A percentile compares a stretch with the other conserved stretches of the same genome.
These are phyloP conservation scores for Drosophila nigricruria DNA, from an alignment of 2,888 invertebrate species.

Conservation along the genomic window DNA sequence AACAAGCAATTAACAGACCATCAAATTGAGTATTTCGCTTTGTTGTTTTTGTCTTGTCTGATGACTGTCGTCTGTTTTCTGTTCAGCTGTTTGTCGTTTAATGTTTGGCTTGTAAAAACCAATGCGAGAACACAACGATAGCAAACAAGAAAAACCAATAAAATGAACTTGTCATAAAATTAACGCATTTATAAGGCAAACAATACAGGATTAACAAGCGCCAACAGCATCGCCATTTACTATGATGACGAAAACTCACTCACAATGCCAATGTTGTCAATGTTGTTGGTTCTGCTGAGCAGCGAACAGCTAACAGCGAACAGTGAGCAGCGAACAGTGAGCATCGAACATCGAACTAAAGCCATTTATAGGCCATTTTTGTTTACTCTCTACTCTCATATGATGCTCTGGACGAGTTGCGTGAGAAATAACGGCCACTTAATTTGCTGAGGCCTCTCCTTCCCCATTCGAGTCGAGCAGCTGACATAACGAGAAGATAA, in stretches of 20 bases:
- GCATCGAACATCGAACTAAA: slow-evolving; percentile 56
- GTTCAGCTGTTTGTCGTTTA: slow-evolving; percentile 42
- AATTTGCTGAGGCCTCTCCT: slow-evolving; percentile 56
- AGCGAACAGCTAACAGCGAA: too few relatives aligned
- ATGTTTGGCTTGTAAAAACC: slow-evolving; percentile 67
- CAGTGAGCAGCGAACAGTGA: slow-evolving; percentile 15
- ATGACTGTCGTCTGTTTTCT: slow-evolving; percentile 19
- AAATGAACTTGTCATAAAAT: slow-evolving; percentile 82
- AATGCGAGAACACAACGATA: slow-evolving; percentile 68
- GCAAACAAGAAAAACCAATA: slow-evolving; percentile 78
- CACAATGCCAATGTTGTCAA: slow-evolving; percentile 33
- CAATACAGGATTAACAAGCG: slow-evolving; percentile 78
- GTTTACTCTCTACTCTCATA: slow-evolving; percentile 56
- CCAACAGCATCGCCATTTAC: slow-evolving; percentile 26
- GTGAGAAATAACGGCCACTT: slow-evolving; percentile 79
- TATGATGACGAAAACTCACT: slow-evolving; percentile 45
- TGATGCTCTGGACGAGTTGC: slow-evolving; percentile 69
- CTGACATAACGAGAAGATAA: slow-evolving; percentile 69
- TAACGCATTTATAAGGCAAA: slow-evolving; percentile 80
- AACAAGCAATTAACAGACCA: slow-evolving; percentile 77
- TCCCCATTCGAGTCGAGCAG: not conserved
- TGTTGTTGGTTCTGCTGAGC: not conserved
- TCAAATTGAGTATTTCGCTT: slow-evolving; percentile 71
- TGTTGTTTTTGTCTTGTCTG: slow-evolving; percentile 48
- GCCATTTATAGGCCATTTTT: slow-evolving; percentile 74